These are phyloP conservation scores for Dolichoris vasculosae DNA, from an alignment of 1,140 invertebrate genomes.

Conservation along the genomic window DNA sequence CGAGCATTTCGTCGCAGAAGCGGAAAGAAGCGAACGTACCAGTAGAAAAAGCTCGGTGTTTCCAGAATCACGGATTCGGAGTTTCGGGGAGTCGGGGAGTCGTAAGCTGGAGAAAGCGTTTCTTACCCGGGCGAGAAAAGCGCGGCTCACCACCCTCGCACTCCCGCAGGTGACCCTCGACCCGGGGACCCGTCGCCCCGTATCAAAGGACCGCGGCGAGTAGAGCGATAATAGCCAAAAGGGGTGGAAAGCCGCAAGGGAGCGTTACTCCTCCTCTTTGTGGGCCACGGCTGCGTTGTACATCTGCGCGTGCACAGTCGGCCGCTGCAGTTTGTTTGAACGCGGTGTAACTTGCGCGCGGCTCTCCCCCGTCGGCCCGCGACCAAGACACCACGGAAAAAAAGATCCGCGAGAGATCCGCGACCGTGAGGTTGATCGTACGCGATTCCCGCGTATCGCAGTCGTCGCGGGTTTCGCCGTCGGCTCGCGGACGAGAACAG, in stretches of 20 bases:
- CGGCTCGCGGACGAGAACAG: too few relatives aligned
- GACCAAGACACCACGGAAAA: too few relatives aligned
- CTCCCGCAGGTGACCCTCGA: too few relatives aligned
- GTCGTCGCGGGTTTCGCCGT: neutral
- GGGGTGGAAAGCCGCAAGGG: neutral
- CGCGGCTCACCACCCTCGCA: too few relatives aligned
- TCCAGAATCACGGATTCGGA: too few relatives aligned
- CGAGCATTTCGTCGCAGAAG: too few relatives aligned
- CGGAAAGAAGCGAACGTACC: too few relatives aligned
- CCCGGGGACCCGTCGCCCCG: neutral
- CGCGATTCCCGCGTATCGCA: neutral
- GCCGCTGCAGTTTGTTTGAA: slow-evolving; percentile 6
- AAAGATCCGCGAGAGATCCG: too few relatives aligned
- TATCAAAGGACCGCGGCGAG: neutral
- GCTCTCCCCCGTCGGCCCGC: neutral
- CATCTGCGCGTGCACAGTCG: slow-evolving; percentile 16
- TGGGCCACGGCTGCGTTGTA: neutral
- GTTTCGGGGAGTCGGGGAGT: too few relatives aligned
- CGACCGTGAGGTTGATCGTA: neutral
- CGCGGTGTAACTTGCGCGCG: neutral
- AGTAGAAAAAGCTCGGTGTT: too few relatives aligned
- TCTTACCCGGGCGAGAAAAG: too few relatives aligned
- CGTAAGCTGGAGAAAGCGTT: too few relatives aligned
- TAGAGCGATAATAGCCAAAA: neutral
- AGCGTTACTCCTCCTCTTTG: neutral